These are phyloP conservation scores for Gymnothorax reevesii DNA, from an alignment of 2,797 vertebrate genomes.

Conservation along the genomic window DNA sequence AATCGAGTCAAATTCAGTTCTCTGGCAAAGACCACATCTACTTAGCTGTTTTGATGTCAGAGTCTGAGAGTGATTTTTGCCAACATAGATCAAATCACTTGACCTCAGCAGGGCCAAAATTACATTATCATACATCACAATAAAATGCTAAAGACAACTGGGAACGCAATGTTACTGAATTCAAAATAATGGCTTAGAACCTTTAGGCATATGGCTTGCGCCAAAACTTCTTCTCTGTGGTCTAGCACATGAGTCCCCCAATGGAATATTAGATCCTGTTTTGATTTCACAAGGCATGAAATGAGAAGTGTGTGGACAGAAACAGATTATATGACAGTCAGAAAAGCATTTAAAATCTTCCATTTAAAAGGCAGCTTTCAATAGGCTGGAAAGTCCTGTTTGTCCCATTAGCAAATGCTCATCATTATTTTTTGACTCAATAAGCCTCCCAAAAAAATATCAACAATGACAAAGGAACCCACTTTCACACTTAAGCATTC, in stretches of 20 bases:
- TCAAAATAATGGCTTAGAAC: constrained; percentile 41
- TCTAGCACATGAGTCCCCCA: constrained; percentile 36
- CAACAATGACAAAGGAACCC: constrained; percentile 44
- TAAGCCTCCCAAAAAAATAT: constrained; percentile 51
- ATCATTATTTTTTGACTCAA: constrained; percentile 33
- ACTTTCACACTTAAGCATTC: neutral
- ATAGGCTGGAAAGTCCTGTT: neutral
- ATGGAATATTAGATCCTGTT: constrained; percentile 61
- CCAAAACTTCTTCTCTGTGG: constrained; percentile 50
- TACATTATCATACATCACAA: constrained; percentile 33
- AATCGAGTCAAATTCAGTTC: neutral
- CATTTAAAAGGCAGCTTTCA: neutral
- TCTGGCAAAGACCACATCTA: constrained; percentile 23
- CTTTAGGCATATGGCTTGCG: constrained; percentile 48
- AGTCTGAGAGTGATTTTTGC: constrained; percentile 43
- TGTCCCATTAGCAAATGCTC: neutral
- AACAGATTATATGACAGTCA: constrained; percentile 37
- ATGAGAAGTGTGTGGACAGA: constrained; percentile 25
- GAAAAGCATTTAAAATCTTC: constrained; percentile 6
- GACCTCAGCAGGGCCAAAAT: constrained; percentile 43
- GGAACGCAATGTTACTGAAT: constrained; percentile 39
- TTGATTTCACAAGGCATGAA: constrained; percentile 37
- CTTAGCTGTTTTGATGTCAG: constrained; percentile 19
- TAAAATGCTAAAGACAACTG: constrained; percentile 45
- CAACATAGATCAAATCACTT: constrained; percentile 32